Conservation (phyloP, 2,113 vertebrate genomes). For the Erythrocercus mccallii region DNA sequence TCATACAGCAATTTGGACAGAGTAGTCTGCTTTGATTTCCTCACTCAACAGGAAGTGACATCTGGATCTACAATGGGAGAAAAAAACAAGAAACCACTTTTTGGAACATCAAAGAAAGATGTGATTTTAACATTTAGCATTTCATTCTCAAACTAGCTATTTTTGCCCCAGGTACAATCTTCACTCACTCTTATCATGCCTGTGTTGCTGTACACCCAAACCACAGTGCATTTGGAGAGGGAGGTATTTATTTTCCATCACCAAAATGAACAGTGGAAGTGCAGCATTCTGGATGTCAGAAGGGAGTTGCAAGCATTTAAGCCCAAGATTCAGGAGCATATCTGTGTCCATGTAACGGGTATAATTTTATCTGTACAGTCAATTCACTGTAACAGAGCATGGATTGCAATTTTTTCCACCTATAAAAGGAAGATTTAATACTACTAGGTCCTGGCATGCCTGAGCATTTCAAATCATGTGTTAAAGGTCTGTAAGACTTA, state of each 20-base stretch:
- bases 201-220: not conserved
- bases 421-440: not conserved
- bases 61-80: accelerated
- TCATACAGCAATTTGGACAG: not conserved
- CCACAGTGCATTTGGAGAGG: not conserved
- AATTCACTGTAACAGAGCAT: not conserved
- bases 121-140: not conserved
- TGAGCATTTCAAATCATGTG: not conserved
- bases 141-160: not conserved
- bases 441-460: not conserved
- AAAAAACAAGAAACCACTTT: not conserved
- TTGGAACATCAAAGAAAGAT: not conserved
- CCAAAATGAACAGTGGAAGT: not conserved
- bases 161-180: not conserved
- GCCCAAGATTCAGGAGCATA: not conserved
- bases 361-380: not conserved
- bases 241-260: not conserved
- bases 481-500: not conserved
- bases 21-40: not conserved
- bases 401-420: constrained; percentile 3
- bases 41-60: not conserved
- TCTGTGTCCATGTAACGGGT: not conserved
- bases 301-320: not conserved
- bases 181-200: not conserved
- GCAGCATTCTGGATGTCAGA: not conserved